Conservation (phyloP, 2,797 vertebrate species). For the Intellagama lesueurii region DNA sequence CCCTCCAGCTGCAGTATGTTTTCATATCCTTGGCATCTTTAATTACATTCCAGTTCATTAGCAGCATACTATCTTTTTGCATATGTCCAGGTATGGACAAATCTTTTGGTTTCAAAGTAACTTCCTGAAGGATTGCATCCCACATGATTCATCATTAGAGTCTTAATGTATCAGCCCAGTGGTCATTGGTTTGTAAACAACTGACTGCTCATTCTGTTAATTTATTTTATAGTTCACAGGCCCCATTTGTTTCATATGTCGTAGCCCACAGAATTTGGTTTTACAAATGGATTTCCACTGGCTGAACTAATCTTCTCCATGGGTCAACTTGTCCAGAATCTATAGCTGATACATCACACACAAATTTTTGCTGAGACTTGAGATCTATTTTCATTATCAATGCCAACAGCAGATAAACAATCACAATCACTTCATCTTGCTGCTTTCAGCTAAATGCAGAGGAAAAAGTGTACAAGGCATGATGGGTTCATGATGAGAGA, state of each 20-base stretch:
- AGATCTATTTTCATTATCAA: neutral
- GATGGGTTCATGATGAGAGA: neutral
- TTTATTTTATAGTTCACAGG: conserved; percentile 54
- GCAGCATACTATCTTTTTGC: conserved; percentile 45
- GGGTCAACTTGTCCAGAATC: neutral
- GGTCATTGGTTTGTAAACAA: conserved; percentile 41
- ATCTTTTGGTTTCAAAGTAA: conserved; percentile 10
- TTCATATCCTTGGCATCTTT: conserved; percentile 73
- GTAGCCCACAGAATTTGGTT: neutral
- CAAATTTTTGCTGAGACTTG: neutral
- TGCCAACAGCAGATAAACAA: neutral
- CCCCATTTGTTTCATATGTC: neutral
- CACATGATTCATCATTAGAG: neutral
- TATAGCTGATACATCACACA: neutral
- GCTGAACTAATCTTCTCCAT: neutral
- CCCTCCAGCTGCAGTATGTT: conserved; percentile 52
- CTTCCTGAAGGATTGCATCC: neutral
- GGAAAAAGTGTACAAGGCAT: neutral
- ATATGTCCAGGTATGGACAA: neutral
- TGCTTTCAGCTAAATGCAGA: neutral
- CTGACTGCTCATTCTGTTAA: conserved; percentile 60
- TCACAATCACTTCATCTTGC: neutral
- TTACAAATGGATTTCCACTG: neutral
- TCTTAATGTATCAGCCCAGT: conserved; percentile 40
- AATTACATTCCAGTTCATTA: conserved; percentile 70